phyloP scores from a whole-genome alignment of 2,113 vertebrate genomes.

The Sarotherodon lohbergeri region DNA sequence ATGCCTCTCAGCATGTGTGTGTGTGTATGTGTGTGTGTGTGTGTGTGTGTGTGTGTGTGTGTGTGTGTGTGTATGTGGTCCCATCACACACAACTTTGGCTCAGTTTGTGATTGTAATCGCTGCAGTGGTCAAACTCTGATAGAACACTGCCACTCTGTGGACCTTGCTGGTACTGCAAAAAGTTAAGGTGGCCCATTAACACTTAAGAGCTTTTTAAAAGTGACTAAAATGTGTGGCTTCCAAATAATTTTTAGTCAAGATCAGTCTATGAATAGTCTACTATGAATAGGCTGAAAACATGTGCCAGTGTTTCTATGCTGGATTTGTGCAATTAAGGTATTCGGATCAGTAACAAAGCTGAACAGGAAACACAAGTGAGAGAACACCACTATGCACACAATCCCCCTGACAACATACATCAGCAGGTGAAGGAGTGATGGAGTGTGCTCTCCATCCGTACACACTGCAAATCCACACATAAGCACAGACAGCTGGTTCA shows the following conservation, averaged over 20 bases:
- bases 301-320: background rate
- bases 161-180: slow-evolving; percentile 10
- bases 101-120: background rate
- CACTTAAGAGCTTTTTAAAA: background rate
- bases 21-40: background rate
- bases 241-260: background rate
- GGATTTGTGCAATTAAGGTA: background rate
- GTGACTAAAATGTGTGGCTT: background rate
- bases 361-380: slow-evolving; percentile 6
- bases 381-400: background rate
- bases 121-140: background rate
- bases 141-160: slow-evolving; percentile 51
- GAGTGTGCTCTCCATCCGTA: background rate
- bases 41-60: background rate
- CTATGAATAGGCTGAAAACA: background rate
- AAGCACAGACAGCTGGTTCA: slow-evolving; percentile 43
- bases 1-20: slow-evolving; percentile 42
- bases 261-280: background rate
- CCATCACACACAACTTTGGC: slow-evolving; percentile 4
- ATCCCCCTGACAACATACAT: background rate
- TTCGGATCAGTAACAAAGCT: background rate
- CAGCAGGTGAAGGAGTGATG: slow-evolving; percentile 23
- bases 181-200: background rate
- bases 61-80: slow-evolving; percentile 1
- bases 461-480: slow-evolving; percentile 10